Percentiles rank a stretch among this genome's conserved stretches.
These are phyloP conservation scores for Galagoides demidoff DNA, from an alignment of 2,797 vertebrate genomes.

Conservation along the genomic window DNA sequence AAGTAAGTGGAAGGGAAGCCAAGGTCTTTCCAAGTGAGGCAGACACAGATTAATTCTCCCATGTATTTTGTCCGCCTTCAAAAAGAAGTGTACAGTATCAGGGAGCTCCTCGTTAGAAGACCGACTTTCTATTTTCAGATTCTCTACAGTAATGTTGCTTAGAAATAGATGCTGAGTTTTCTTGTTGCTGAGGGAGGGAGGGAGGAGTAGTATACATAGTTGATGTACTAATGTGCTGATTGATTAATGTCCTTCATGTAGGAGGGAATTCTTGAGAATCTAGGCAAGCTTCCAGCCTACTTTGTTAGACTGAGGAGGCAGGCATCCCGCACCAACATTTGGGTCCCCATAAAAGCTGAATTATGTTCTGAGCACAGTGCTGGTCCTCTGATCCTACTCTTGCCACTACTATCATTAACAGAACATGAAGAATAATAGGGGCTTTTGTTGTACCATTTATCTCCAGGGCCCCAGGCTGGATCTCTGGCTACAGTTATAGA, in stretches of 20 bases:
- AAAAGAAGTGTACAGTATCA: background rate
- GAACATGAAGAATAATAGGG: background rate
- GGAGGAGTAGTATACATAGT: background rate
- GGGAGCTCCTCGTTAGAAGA: background rate
- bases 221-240: background rate
- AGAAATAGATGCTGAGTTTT: background rate
- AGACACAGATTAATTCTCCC: background rate
- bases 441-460: background rate
- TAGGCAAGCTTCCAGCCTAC: background rate
- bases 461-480: background rate
- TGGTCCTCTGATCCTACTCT: background rate
- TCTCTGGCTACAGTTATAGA: background rate
- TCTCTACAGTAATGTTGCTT: background rate
- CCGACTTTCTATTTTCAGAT: background rate
- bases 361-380: background rate
- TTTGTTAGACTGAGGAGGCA: background rate
- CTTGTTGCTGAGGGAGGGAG: background rate
- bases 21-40: background rate
- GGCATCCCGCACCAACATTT: background rate
- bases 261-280: background rate
- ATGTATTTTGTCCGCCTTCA: background rate
- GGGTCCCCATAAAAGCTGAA: background rate
- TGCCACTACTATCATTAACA: background rate
- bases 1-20: background rate
- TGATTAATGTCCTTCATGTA: background rate